Conservation (phyloP, 2,888 invertebrate species). For the Temnothorax unifasciatus region DNA sequence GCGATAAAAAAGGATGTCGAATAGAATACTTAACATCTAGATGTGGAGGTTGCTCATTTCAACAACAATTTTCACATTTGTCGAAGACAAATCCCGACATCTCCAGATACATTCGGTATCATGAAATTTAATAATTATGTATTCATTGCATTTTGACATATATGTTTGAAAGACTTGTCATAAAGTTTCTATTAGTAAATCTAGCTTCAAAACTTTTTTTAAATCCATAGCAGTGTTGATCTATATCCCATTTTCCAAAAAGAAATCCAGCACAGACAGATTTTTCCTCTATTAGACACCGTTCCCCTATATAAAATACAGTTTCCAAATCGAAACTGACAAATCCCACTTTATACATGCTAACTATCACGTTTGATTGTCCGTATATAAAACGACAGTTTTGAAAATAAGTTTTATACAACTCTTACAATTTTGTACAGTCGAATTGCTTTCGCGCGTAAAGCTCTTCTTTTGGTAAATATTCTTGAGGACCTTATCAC, state of each 20-base stretch:
- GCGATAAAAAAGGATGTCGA: not conserved
- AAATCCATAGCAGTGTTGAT: not conserved
- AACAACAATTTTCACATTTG: not conserved
- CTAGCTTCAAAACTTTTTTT: not conserved
- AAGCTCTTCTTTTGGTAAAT: conserved; percentile 17
- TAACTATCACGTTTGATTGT: not conserved
- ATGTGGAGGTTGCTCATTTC: conserved; percentile 11
- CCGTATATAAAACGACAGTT: not conserved
- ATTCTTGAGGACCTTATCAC: conserved; percentile 16
- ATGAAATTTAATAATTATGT: conserved; percentile 17
- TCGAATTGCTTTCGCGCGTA: not conserved
- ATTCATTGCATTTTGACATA: conserved; percentile 9
- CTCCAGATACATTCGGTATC: not conserved
- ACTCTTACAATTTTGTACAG: conserved; percentile 36
- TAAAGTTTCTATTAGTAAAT: not conserved
- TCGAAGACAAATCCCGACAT: not conserved
- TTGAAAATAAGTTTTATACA: conserved; percentile 35
- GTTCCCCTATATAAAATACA: conserved; percentile 41
- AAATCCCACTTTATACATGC: not conserved
- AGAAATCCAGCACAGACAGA: not conserved
- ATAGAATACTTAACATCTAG: conserved; percentile 24
- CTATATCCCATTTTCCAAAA: conserved; percentile 3
- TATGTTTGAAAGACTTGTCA: not conserved
- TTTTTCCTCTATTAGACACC: conserved; percentile 21
- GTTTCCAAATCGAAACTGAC: conserved; percentile 19